A percentile compares a stretch with the other conserved stretches of the same genome.
These are phyloP conservation scores for Anomalospiza imberbis DNA, from an alignment of 2,797 vertebrate species.

Conservation along the genomic window DNA sequence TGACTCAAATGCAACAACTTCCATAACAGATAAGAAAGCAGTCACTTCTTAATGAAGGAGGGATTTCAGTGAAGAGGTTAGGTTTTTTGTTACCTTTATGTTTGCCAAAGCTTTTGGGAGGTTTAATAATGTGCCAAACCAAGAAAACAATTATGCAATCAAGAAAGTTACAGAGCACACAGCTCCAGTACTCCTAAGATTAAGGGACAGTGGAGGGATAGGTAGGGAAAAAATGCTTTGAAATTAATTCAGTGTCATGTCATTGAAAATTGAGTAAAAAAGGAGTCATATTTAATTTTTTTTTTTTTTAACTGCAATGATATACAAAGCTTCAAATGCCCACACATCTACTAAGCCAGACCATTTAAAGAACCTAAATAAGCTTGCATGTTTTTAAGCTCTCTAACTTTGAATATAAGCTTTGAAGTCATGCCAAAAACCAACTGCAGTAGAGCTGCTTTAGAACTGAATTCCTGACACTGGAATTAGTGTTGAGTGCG, in stretches of 20 bases:
- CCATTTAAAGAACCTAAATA: slow-evolving; percentile 69
- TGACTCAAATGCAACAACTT: not conserved
- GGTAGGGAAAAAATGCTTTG: slow-evolving; percentile 26
- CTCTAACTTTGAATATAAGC: slow-evolving; percentile 68
- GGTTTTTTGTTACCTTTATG: accelerated
- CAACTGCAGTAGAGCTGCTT: slow-evolving; percentile 52
- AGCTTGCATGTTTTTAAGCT: slow-evolving; percentile 63
- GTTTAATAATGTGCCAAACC: not conserved
- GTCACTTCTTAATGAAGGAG: not conserved
- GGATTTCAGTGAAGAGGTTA: not conserved
- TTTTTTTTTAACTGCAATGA: slow-evolving; percentile 30
- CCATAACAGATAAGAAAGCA: not conserved
- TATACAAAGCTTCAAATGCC: slow-evolving; percentile 63
- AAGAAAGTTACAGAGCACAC: not conserved
- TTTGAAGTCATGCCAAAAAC: slow-evolving; percentile 72
- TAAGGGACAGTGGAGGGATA: slow-evolving; percentile 5
- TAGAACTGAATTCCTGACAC: slow-evolving; percentile 68
- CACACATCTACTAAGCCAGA: slow-evolving; percentile 62
- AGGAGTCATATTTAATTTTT: slow-evolving; percentile 32
- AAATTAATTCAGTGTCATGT: slow-evolving; percentile 52
- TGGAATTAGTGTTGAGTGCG: slow-evolving; percentile 61
- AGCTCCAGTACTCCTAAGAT: not conserved
- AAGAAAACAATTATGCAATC: not conserved
- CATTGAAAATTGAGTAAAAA: slow-evolving; percentile 52
- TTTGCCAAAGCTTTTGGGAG: not conserved